phyloP scores from a whole-genome alignment of 2,888 invertebrate genomes.

The Eudemis profundana region DNA sequence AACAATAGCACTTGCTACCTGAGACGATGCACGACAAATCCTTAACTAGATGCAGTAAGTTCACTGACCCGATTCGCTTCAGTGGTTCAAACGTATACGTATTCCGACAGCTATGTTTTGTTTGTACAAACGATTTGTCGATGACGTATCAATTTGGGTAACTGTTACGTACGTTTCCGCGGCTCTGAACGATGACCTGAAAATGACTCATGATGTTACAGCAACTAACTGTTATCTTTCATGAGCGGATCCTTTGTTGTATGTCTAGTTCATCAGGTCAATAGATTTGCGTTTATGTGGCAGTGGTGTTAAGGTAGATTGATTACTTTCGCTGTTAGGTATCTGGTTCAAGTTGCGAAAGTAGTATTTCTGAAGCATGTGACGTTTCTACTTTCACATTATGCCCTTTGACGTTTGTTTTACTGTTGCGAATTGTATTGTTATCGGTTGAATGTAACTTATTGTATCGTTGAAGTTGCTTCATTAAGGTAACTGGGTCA shows the following conservation, averaged over 20 bases:
- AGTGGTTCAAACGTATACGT: constrained; percentile 68
- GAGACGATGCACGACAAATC: constrained; percentile 48
- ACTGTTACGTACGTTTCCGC: constrained; percentile 71
- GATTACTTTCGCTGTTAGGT: constrained; percentile 44
- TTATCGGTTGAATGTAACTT: constrained; percentile 15
- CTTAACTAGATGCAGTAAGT: constrained; percentile 54
- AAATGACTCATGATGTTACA: constrained; percentile 73
- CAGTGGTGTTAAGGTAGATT: constrained; percentile 47
- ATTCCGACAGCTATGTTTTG: constrained; percentile 62
- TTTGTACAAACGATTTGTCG: constrained; percentile 73
- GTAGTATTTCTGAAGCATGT: constrained; percentile 27
- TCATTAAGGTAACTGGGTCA: constrained; percentile 24
- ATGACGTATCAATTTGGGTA: constrained; percentile 78
- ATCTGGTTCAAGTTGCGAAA: constrained; percentile 37
- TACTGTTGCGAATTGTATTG: not conserved
- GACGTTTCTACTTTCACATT: constrained; percentile 32
- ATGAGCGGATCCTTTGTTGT: constrained; percentile 52
- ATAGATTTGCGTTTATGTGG: constrained; percentile 45
- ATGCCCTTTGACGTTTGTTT: constrained; percentile 17
- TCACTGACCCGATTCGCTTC: constrained; percentile 65
- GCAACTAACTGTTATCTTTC: constrained; percentile 62
- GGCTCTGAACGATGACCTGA: constrained; percentile 73
- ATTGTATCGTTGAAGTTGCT: not conserved
- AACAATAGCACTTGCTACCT: constrained; percentile 45
- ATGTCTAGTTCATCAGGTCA: constrained; percentile 59